Evolutionary conservation across 1,140 invertebrate species (phyloP), one percentile per base, ranked within the genome.

Genomic region (Tachypleus tridentatus): DNA sequence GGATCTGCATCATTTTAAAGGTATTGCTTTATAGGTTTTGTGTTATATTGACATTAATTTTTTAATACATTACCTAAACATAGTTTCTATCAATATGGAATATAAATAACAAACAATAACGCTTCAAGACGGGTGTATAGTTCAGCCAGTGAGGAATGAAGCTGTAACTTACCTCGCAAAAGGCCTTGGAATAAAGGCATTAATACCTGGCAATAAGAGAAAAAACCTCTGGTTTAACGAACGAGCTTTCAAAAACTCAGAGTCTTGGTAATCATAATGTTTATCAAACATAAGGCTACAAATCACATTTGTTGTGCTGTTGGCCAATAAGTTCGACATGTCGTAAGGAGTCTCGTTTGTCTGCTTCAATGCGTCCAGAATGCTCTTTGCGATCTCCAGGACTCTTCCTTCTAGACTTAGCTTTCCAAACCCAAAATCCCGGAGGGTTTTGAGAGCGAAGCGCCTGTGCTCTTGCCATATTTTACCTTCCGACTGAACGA

Each of bases 401-500:
- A 92, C 86, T 58, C 85, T 81, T 5, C 81, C 77, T 69, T 87
- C 85, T 84, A 91, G 89, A 57, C 78, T 74, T 3, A 76, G 78
- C 71, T 86, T 85, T 0, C 88, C 88, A 66, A 88, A 87, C n/a
- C 90, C 89, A 5, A 89, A 79, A 29, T 83, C 77, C 52, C 81
- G 80, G 64, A 93, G 78, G 63, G 86, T 82, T 65, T 82, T 82
- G 52, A 89, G 73, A 4, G 85, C 81, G 76, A 91, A 92, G 59
- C 78, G 77, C 54, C 89, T 79, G 67, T 92, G 85, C 67, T 86
- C 84, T 58, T 79, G 80, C 89, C 90, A 93, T 4, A 85, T 72
- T 4, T 82, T 79, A 1, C 91, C 91, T 75, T 91, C 86, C 51
- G 62, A 60, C 62, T 67, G 66, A 5, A 63, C 51, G 9, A 67